These are phyloP conservation scores for Agrilus biguttatus DNA, from an alignment of 2,888 invertebrate species.

Conservation along the genomic window DNA sequence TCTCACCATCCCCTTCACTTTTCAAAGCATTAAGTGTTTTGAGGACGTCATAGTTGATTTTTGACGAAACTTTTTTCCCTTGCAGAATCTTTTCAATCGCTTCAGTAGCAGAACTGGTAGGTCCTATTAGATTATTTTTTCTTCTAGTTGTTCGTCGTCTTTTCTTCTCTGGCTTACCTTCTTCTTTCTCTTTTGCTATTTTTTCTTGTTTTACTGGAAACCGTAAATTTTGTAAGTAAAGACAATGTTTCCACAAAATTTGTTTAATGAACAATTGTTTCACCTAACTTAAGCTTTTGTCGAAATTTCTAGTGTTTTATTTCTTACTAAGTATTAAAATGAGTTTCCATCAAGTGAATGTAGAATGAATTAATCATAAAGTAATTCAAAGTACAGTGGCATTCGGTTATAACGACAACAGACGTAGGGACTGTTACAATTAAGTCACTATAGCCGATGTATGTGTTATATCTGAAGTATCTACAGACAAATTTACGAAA, in stretches of 20 bases:
- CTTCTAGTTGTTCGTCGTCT: conserved; percentile 49
- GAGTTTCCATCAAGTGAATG: too few relatives aligned
- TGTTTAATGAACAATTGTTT: too few relatives aligned
- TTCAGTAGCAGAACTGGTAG: conserved; percentile 62
- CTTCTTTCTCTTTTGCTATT: conserved; percentile 65
- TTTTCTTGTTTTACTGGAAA: conserved; percentile 65
- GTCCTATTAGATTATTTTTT: conserved; percentile 41
- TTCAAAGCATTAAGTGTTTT: conserved; percentile 50
- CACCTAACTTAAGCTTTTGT: too few relatives aligned
- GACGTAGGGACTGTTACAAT: too few relatives aligned
- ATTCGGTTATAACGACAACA: too few relatives aligned
- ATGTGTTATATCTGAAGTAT: too few relatives aligned
- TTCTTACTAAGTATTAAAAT: too few relatives aligned
- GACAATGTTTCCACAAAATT: too few relatives aligned
- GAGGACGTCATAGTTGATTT: conserved; percentile 95
- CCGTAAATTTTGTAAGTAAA: conserved; percentile 1
- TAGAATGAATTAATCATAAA: too few relatives aligned
- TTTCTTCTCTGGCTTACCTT: conserved; percentile 74
- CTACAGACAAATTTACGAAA: background rate
- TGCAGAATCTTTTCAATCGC: conserved; percentile 93
- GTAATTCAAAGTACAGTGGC: too few relatives aligned
- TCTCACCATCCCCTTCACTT: conserved; percentile 22
- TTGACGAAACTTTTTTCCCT: conserved; percentile 89
- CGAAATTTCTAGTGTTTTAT: too few relatives aligned
- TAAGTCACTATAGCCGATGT: background rate